Evolutionary conservation across 2,113 vertebrate genomes (phyloP).

Genomic region (Hylia prasina): DNA sequence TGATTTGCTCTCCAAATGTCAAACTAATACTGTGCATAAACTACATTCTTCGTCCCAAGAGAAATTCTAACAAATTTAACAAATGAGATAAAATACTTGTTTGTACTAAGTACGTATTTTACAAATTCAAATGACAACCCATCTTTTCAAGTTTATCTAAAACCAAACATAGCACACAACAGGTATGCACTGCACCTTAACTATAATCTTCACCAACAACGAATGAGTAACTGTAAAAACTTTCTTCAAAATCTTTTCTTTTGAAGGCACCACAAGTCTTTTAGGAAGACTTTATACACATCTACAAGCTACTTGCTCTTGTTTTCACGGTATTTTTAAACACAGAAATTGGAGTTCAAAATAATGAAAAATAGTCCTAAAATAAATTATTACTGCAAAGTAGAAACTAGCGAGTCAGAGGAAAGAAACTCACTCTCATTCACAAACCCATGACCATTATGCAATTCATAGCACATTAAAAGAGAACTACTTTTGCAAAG

Average conservation of each 20-base stretch:
- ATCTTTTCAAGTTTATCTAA: neutral
- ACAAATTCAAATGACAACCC: neutral
- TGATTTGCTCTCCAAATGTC: neutral
- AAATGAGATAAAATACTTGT: neutral
- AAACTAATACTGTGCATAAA: neutral
- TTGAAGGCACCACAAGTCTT: neutral
- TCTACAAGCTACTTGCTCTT: neutral
- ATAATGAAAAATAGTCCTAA: neutral
- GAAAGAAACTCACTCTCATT: neutral
- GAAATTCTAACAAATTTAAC: neutral
- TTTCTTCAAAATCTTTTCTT: neutral
- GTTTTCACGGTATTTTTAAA: neutral
- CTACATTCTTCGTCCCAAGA: neutral
- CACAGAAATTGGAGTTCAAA: neutral
- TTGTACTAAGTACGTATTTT: neutral
- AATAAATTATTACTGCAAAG: neutral
- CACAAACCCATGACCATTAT: neutral
- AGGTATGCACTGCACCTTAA: neutral
- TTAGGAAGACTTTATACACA: neutral
- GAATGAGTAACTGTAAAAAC: neutral
- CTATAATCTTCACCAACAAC: neutral
- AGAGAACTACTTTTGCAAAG: neutral
- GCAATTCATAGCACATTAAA: neutral
- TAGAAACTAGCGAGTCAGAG: neutral
- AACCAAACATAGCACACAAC: neutral